phyloP scores from a whole-genome alignment of 2,888 invertebrate genomes.

The Galerucella calmariensis region DNA sequence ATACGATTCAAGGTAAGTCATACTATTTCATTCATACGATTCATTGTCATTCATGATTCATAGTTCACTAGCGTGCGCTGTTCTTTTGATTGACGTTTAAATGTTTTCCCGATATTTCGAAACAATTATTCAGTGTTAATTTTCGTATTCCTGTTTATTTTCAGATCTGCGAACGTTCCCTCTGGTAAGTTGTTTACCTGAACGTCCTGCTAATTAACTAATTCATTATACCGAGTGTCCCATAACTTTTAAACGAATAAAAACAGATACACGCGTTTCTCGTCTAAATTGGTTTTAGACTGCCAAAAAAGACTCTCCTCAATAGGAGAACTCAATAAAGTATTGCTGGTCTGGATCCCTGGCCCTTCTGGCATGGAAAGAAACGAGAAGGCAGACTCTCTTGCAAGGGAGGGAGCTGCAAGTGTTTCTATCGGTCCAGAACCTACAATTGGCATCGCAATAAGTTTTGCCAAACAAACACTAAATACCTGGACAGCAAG shows the following conservation, averaged over 20 bases:
- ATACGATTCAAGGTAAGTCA: conserved; percentile 2
- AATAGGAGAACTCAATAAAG: too few relatives aligned
- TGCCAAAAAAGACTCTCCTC: too few relatives aligned
- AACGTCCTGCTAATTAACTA: not conserved
- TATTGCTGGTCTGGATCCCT: too few relatives aligned
- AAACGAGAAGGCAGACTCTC: too few relatives aligned
- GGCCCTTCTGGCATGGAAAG: too few relatives aligned
- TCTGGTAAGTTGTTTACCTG: conserved; percentile 11
- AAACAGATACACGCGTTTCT: not conserved
- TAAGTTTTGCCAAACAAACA: too few relatives aligned
- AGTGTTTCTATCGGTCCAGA: too few relatives aligned
- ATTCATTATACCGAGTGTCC: not conserved
- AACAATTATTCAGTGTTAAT: not conserved
- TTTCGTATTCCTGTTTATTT: conserved; percentile 15
- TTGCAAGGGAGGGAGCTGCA: too few relatives aligned
- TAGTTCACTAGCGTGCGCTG: not conserved
- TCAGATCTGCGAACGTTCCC: conserved; percentile 9
- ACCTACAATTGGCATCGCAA: too few relatives aligned
- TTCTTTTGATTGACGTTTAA: not conserved
- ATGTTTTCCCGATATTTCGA: not conserved
- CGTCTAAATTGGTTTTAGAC: too few relatives aligned
- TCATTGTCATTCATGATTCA: conserved; percentile 11
- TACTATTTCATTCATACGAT: not conserved
- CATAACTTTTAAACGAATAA: too few relatives aligned
- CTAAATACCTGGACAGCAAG: too few relatives aligned